phyloP scores from a whole-genome alignment of 2,888 invertebrate species.

The Metalampra italica region DNA sequence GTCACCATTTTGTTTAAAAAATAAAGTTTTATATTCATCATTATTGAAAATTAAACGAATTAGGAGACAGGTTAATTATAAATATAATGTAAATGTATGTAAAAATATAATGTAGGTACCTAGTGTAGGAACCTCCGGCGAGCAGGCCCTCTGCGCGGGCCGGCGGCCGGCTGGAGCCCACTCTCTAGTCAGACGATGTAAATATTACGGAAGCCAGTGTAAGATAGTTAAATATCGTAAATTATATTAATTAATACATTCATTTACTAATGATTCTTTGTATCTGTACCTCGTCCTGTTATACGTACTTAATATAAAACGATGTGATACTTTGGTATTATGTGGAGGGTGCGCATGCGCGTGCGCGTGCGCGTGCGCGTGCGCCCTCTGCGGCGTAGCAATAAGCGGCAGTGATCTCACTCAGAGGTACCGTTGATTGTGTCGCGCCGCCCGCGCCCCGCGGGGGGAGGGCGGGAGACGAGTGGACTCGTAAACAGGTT shows the following conservation, averaged over 20 bases:
- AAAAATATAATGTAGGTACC: conserved; percentile 9
- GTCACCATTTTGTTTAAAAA: too few relatives aligned
- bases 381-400: conserved; percentile 34
- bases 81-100: conserved; percentile 17
- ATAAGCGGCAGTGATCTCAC: conserved; percentile 32
- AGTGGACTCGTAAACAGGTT: conserved; percentile 63
- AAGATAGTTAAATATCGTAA: conserved; percentile 16
- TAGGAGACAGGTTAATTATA: conserved; percentile 57
- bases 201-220: conserved; percentile 1
- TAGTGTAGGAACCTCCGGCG: conserved; percentile 21
- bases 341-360: too few relatives aligned
- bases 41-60: conserved; percentile 56
- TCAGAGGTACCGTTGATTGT: too few relatives aligned
- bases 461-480: conserved; percentile 32
- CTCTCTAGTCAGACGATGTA: too few relatives aligned
- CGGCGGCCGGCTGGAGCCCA: too few relatives aligned
- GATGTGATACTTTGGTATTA: too few relatives aligned
- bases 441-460: conserved; percentile 17
- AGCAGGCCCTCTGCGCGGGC: too few relatives aligned
- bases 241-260: conserved; percentile 23
- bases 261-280: conserved; percentile 31
- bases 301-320: conserved; percentile 55
- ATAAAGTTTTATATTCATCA: background rate
- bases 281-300: conserved; percentile 54
- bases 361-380: too few relatives aligned